Evolutionary conservation across 2,888 invertebrate genomes (phyloP), one percentile per base, ranked within the genome.

Genomic region (Agrochola litura): DNA sequence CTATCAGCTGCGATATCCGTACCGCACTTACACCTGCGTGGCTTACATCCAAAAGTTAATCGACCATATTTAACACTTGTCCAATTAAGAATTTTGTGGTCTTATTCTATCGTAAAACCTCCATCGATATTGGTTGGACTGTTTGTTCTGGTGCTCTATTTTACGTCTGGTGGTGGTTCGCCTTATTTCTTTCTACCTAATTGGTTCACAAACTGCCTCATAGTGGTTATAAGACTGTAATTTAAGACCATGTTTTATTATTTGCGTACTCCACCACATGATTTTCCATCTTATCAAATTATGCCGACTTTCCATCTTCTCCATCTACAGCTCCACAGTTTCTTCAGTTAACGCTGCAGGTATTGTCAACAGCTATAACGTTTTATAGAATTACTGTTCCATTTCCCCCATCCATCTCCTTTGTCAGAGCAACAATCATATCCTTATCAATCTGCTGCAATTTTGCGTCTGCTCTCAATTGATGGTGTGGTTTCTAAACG

Each of bases 381-480:
- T 60, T 83, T 60, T 10, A 54, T 66, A 37, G 65, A 77, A 54
- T 54, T 77, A 25, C 22, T 41, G 10, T 46, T 63, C 43, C 16
- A 58, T 30, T 81, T 81, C 43, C 19, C 52, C 9, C 6, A 54
- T 37, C 9, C 25, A 79, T 25, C n/a, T 76, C 56, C 46, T 43
- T 68, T 68, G 52, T 67, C 46, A 81, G 30, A 37, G 65, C 63
- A 69, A 61, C 78, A 82, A 81, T 81, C 73, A 71, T 79, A 83
- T 88, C 80, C 81, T 84, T 75, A 84, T 86, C 82, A 88, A 86
- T 84, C 84, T 73, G 73, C 72, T 82, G 82, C 84, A 88, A 75
- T 86, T 84, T 86, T 79, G 77, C 71, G 89, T 74, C 86, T 91
- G 91, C 77, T 76, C 89, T 89, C 92, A 93, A 93, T 92, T 93